Evolutionary conservation across 2,888 invertebrate species (phyloP).

Genomic region (Nemurella pictetii): DNA sequence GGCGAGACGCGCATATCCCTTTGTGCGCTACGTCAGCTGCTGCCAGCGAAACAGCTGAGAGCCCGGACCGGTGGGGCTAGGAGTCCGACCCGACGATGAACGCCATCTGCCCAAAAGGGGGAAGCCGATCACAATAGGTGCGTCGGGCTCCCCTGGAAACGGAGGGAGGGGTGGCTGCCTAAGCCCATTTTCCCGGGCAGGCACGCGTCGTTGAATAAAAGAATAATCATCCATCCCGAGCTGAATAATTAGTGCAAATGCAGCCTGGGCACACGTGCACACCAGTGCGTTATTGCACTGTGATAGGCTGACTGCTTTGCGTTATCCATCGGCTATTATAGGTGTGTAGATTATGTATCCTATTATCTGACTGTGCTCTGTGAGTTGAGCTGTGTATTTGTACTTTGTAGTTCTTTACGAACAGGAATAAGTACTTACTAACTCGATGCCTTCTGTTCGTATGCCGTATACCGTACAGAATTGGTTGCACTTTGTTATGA

Average conservation of each 20-base stretch:
- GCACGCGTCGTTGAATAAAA: background rate
- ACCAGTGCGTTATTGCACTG: background rate
- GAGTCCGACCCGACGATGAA: too few species aligned
- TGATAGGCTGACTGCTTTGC: background rate
- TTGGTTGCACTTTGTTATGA: background rate
- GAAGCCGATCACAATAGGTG: background rate
- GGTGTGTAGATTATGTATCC: background rate
- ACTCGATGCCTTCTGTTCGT: background rate
- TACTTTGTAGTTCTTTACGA: background rate
- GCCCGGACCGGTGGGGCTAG: background rate
- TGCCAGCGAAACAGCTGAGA: background rate
- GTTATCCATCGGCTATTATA: background rate
- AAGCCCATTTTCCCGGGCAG: background rate
- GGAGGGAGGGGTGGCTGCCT: background rate
- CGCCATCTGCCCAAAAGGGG: background rate
- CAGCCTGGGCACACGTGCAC: background rate
- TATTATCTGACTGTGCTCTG: background rate
- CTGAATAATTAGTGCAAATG: background rate
- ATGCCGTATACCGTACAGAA: background rate
- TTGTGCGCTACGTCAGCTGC: background rate
- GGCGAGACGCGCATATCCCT: background rate
- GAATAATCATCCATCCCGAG: background rate
- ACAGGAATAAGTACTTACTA: background rate
- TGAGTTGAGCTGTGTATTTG: background rate
- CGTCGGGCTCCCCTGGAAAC: background rate